Conservation (phyloP, 2,888 invertebrate species). For the Silvanus unidentatus region DNA sequence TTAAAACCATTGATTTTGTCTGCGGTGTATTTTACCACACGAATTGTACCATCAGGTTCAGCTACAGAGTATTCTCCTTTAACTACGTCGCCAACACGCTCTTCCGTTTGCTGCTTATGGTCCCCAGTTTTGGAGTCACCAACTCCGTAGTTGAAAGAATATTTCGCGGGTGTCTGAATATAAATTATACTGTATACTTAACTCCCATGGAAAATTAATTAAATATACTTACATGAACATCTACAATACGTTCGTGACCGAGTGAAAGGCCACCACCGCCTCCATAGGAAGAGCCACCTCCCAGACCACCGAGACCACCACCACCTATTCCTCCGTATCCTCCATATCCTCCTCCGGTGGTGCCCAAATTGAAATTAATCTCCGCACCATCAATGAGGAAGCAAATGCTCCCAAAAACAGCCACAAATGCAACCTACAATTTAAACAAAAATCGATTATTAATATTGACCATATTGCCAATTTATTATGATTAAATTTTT, state of each 20-base stretch:
- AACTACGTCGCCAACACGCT: conserved; percentile 53
- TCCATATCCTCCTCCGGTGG: conserved; percentile 15
- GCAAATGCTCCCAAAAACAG: not conserved
- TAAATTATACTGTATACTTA: too few species aligned
- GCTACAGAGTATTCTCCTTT: conserved; percentile 38
- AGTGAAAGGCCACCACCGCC: too few species aligned
- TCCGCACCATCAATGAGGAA: not conserved
- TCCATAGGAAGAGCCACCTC: conserved; percentile 12
- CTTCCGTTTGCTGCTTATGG: conserved; percentile 53
- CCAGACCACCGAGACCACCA: conserved; percentile 11
- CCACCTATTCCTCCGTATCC: conserved; percentile 13
- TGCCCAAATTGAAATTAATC: conserved; percentile 5
- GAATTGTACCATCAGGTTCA: conserved; percentile 36
- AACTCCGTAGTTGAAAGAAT: conserved; percentile 53
- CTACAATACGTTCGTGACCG: too few species aligned
- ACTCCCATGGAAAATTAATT: not conserved
- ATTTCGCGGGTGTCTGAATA: conserved; percentile 42
- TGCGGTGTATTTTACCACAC: conserved; percentile 35
- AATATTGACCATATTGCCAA: not conserved
- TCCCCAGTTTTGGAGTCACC: conserved; percentile 55
- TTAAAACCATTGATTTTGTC: conserved; percentile 30
- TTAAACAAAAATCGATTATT: not conserved
- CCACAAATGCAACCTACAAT: not conserved
- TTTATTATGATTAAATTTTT: not conserved
- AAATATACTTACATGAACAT: conserved; percentile 5